phyloP scores from a whole-genome alignment of 2,797 vertebrate species.

The Leptoclinus maculatus region DNA sequence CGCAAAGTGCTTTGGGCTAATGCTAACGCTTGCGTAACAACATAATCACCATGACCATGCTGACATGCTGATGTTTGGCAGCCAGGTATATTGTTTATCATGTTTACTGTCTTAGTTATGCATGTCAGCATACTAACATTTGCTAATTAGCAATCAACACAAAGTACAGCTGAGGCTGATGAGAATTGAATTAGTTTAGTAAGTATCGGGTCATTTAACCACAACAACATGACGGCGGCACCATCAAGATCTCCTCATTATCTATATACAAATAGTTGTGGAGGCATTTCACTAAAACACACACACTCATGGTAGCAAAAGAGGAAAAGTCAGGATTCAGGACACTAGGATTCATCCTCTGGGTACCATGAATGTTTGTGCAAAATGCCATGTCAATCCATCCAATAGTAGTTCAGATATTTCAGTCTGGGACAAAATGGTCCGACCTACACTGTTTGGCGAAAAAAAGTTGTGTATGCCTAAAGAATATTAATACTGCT shows the following conservation, averaged over 20 bases:
- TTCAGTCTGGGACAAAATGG: not conserved
- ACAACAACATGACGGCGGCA: not conserved
- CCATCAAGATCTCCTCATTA: not conserved
- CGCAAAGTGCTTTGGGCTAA: not conserved
- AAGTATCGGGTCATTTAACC: not conserved
- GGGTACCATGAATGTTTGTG: not conserved
- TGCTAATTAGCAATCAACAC: not conserved
- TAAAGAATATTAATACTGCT: not conserved
- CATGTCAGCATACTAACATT: not conserved
- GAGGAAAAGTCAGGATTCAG: not conserved
- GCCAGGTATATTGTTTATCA: not conserved
- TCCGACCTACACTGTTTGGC: not conserved
- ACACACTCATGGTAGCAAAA: not conserved
- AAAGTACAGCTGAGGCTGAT: not conserved
- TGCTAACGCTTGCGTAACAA: not conserved
- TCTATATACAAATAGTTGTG: not conserved
- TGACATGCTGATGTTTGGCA: not conserved
- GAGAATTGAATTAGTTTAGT: not conserved
- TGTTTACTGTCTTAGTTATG: not conserved
- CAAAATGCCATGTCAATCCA: not conserved
- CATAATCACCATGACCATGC: not conserved
- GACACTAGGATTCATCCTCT: not conserved
- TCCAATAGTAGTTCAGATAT: constrained; percentile 2
- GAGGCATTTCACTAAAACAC: not conserved
- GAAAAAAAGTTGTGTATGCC: not conserved